Evolutionary conservation across 2,888 invertebrate species (phyloP).

Genomic region (Amiota minor): DNA sequence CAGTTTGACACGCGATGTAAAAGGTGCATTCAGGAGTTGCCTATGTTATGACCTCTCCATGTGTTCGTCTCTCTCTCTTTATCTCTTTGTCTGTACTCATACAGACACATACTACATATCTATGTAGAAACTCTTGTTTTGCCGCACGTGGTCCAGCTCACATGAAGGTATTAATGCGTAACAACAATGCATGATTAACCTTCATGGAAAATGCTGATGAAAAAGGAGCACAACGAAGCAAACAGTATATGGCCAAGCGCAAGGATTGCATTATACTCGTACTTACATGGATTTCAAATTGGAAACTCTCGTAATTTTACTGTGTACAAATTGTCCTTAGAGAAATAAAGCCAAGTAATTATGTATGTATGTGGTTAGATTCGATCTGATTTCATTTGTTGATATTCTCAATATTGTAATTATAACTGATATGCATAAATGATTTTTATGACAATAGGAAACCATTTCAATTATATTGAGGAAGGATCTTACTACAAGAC

Average conservation of each 20-base stretch:
- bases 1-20: conserved; percentile 15
- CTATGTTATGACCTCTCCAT: too few relatives aligned
- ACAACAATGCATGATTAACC: conserved; percentile 72
- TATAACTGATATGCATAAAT: too few relatives aligned
- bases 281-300: neutral
- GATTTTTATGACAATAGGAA: too few relatives aligned
- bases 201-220: conserved; percentile 42
- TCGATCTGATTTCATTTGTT: too few relatives aligned
- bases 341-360: too few relatives aligned
- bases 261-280: conserved; percentile 14
- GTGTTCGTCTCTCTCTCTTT: neutral
- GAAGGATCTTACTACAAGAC: too few relatives aligned
- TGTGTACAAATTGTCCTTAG: too few relatives aligned
- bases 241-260: neutral
- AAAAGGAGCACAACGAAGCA: neutral
- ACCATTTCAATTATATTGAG: too few relatives aligned
- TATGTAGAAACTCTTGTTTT: neutral
- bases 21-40: neutral
- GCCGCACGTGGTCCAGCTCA: conserved; percentile 72
- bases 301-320: too few relatives aligned
- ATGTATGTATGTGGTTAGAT: too few relatives aligned
- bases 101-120: too few relatives aligned
- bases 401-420: too few relatives aligned
- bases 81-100: neutral
- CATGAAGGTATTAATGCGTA: conserved; percentile 74